A percentile compares a stretch with the other conserved stretches of the same genome.
These are phyloP conservation scores for Sebastes variabilis DNA, from an alignment of 2,797 vertebrate species.

Conservation along the genomic window DNA sequence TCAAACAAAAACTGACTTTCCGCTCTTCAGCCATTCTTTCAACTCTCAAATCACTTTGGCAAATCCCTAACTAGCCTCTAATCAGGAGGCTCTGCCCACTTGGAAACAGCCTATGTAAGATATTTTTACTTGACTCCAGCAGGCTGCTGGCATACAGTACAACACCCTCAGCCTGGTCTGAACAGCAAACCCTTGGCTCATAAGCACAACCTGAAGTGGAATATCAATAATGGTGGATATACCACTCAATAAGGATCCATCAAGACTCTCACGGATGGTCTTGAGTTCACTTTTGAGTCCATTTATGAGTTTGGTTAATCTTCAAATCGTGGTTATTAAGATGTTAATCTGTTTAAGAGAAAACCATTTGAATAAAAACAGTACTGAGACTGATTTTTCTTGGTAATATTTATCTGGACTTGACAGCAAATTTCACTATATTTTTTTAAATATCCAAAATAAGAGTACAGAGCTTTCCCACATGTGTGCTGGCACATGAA, in stretches of 20 bases:
- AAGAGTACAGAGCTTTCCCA: neutral
- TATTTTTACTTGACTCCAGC: constrained; percentile 43
- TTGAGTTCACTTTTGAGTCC: constrained; percentile 12
- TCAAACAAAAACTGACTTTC: constrained; percentile 27
- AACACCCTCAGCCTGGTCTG: constrained; percentile 34
- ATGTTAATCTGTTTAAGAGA: neutral
- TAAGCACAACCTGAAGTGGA: constrained; percentile 32
- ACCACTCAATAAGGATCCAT: constrained; percentile 23
- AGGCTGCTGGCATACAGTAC: constrained; percentile 45
- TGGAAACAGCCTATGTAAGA: constrained; percentile 49
- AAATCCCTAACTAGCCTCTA: constrained; percentile 40
- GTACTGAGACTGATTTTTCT: no score
- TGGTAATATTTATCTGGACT: neutral
- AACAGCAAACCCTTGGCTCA: constrained; percentile 53
- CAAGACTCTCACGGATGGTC: constrained; percentile 4
- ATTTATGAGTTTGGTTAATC: constrained; percentile 7
- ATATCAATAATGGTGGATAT: constrained; percentile 46
- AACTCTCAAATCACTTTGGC: constrained; percentile 49
- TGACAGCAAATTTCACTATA: neutral
- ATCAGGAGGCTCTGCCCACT: constrained; percentile 57
- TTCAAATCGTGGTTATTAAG: neutral
- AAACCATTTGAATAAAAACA: neutral
- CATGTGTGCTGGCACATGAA: constrained; percentile 1
- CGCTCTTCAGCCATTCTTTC: constrained; percentile 23
- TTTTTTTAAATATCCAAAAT: neutral